phyloP scores from a whole-genome alignment of 1,140 invertebrate species.

The Bombus huntii region DNA sequence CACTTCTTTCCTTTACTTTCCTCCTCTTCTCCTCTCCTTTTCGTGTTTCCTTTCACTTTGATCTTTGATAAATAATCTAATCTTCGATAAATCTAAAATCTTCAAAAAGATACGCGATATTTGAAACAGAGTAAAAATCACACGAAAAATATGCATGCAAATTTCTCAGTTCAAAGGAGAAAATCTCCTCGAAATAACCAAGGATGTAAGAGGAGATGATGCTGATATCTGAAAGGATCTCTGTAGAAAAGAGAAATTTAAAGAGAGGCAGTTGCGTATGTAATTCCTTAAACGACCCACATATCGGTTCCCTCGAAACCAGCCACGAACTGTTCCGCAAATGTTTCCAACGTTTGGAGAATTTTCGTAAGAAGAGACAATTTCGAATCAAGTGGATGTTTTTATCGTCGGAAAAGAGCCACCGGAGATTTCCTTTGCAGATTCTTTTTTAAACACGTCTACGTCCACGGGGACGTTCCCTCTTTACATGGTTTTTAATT shows the following conservation, averaged over 20 bases:
- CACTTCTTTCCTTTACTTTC: background rate
- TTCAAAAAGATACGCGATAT: too few species aligned
- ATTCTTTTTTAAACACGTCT: background rate
- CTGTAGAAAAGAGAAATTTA: background rate
- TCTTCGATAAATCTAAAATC: too few species aligned
- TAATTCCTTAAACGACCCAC: slow-evolving; percentile 4
- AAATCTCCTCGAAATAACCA: background rate
- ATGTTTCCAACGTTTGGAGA: background rate
- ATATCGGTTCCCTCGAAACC: background rate
- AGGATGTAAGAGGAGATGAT: background rate
- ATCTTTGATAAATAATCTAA: too few species aligned
- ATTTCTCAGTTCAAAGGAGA: background rate
- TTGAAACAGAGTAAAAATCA: too few species aligned
- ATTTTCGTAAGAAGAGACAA: too few species aligned
- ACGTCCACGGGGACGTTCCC: background rate
- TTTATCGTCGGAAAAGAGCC: background rate
- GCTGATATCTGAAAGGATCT: too few species aligned
- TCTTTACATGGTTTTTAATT: background rate
- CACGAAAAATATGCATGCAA: too few species aligned
- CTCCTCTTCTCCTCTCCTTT: background rate
- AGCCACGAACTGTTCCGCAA: background rate
- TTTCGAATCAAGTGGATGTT: background rate
- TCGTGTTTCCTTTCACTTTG: too few species aligned
- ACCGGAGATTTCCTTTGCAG: background rate
- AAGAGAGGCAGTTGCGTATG: background rate